Base-by-base conservation (phyloP, 1,140 invertebrate genomes). In the Neuroterus valhalla region DNA sequence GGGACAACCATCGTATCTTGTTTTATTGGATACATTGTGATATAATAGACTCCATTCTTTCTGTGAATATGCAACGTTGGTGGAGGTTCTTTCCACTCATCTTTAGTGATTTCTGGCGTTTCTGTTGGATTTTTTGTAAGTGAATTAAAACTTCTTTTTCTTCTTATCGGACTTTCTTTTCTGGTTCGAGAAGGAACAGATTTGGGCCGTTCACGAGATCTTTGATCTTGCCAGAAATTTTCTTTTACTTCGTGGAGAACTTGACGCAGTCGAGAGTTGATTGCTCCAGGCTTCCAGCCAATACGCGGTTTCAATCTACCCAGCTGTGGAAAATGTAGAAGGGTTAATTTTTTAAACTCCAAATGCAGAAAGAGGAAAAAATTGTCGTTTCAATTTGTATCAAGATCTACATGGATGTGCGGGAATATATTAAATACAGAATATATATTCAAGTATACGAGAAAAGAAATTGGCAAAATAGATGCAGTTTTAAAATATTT, bases 211-310 rank as follows among this genome's bases (percentile, higher is more conserved):
- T 52, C 23, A 31, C 45, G 12, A 78, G 52, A 21, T 75, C 17
- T 0, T 72, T 15, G 8, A 17, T n/a, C 17, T 8, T n/a, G 46
- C 1, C 83, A 50, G 12, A 84, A 80, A 6, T 75, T 73, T 0
- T 73, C 80, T 62, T 87, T 89, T 0, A 80, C 84, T 6, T 85
- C 81, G 3, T 78, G 76, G 26, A 90, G 66, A 31, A 88, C 67
- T n/a, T 85, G 81, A n/a, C 84, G 78, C 1, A 90, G 26, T 48
- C 6, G 45, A 72, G 5, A 70, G 5, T 80, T 83, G 12, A 89
- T 87, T 1, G 88, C 86, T 26, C 89, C 89, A 2, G 89, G 89
- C 42, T 77, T 85, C 89, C 89, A 90, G 1, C 88, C 88, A 2
- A 72, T 62, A 0, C 88, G 82, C 2, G 81, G 81, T 55, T 86